Conservation (phyloP, 1,140 invertebrate species). For the Saccostrea glomerata region DNA sequence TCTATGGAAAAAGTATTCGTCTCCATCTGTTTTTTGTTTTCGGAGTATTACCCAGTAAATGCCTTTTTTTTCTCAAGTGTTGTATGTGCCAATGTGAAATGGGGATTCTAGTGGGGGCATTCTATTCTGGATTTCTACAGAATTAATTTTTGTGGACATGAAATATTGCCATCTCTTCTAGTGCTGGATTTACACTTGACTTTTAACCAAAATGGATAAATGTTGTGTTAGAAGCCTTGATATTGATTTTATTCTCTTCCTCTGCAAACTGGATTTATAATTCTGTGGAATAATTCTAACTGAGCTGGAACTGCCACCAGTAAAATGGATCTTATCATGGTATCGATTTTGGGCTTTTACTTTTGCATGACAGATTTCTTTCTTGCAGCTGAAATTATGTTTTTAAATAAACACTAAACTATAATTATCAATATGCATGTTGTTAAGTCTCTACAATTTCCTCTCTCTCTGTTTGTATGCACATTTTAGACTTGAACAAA, state of each 20-base stretch:
- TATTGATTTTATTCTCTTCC: conserved; percentile 25
- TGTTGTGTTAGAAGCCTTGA: conserved; percentile 24
- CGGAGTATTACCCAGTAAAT: conserved; percentile 33
- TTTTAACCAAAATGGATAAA: conserved; percentile 8
- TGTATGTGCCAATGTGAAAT: conserved; percentile 32
- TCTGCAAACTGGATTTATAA: conserved; percentile 19
- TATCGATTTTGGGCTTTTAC: conserved; percentile 34
- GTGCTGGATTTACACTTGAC: conserved; percentile 29
- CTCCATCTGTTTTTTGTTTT: conserved; percentile 36
- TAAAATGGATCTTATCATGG: conserved; percentile 34
- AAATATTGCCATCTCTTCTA: conserved; percentile 9
- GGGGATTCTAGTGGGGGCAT: conserved; percentile 3
- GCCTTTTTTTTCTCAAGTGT: conserved; percentile 7
- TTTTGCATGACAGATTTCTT: conserved; percentile 20
- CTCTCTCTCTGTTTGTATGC: not conserved
- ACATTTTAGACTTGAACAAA: not conserved
- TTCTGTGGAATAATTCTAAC: conserved; percentile 25
- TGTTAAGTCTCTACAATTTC: not conserved
- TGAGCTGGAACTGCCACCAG: conserved; percentile 3
- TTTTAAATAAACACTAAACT: not conserved
- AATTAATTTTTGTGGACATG: conserved; percentile 18
- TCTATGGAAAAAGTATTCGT: conserved; percentile 36
- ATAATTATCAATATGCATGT: conserved; percentile 5
- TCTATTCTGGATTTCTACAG: not conserved
- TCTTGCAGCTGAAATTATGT: conserved; percentile 21